Evolutionary conservation across 2,888 invertebrate genomes (phyloP), one percentile per base, ranked within the genome.

Genomic region (Seladonia tumulorum): DNA sequence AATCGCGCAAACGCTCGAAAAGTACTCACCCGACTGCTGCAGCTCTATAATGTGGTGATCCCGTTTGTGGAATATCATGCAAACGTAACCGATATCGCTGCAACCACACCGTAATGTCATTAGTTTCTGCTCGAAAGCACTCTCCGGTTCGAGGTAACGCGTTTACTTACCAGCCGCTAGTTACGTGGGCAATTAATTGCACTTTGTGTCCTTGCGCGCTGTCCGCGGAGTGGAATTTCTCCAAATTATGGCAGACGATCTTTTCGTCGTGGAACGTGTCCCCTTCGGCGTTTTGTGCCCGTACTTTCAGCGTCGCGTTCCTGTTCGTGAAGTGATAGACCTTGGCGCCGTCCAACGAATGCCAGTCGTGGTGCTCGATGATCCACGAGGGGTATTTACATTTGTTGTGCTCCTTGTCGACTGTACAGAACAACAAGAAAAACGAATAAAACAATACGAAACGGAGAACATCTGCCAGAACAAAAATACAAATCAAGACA

Each of bases 361-460:
- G 96, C 98, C 98, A 98, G 90, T 97, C 97, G 95, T 97, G 97
- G 92, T 97, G 97, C 79, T 97, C 96, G 88, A 97, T 97, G 86
- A 98, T 96, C 98, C 98, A 98, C 18, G 96, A 94, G 0, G 98
- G 98, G 95, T 97, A 98, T 93, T 97, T 97, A 94, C 98, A 98
- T 84, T 97, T 96, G 91, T 96, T 97, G 95, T 97, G 97, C 87
- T 97, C 97, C 90, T 97, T 97, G 91, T 97, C 97, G 82, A 97
- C 97, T 97, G 95, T 25, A 94, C 94, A 10, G 22, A 87, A 18
- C 16, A 35, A 16, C 35, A 22, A 10, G 22, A 68, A 39, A 8
- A 68, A 42, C 25, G 16, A 29, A 29, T 16, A 5, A 8, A 12
- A 68, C 10, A 12, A 12, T 5, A 14, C n/a, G 68, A 68, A 39